These are phyloP conservation scores for Tachysurus vachellii DNA, from an alignment of 2,113 vertebrate genomes.

Conservation along the genomic window DNA sequence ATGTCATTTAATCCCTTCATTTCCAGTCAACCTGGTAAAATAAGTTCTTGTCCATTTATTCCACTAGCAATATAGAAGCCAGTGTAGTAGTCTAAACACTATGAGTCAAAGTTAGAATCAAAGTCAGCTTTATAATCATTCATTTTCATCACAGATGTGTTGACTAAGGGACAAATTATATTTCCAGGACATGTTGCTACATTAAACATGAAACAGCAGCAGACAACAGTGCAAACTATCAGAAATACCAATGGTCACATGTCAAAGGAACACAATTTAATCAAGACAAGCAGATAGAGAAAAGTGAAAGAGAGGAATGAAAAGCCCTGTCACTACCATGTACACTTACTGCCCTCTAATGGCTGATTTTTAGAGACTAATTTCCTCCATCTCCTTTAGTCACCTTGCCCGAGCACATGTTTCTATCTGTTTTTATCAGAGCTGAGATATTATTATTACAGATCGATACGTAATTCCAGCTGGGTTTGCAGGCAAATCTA, in stretches of 20 bases:
- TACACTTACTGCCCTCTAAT: slow-evolving; percentile 23
- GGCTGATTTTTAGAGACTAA: not conserved
- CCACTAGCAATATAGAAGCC: not conserved
- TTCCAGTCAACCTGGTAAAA: no score
- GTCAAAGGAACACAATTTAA: not conserved
- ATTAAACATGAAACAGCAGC: not conserved
- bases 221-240: not conserved
- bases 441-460: slow-evolving; percentile 20
- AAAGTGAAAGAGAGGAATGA: not conserved
- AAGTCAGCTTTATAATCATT: not conserved
- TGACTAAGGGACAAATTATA: not conserved
- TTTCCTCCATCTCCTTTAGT: not conserved
- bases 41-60: not conserved
- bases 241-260: not conserved
- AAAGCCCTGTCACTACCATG: not conserved
- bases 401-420: slow-evolving; percentile 5
- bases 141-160: not conserved
- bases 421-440: slow-evolving; percentile 11
- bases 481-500: slow-evolving; percentile 12
- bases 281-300: not conserved
- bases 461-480: slow-evolving; percentile 30
- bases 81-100: not conserved
- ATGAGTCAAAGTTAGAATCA: not conserved
- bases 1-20: not conserved
- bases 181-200: not conserved